Evolutionary conservation across 2,113 vertebrate species (phyloP), one percentile per base, ranked within the genome.

Genomic region (Tricholaema leucomelas): DNA sequence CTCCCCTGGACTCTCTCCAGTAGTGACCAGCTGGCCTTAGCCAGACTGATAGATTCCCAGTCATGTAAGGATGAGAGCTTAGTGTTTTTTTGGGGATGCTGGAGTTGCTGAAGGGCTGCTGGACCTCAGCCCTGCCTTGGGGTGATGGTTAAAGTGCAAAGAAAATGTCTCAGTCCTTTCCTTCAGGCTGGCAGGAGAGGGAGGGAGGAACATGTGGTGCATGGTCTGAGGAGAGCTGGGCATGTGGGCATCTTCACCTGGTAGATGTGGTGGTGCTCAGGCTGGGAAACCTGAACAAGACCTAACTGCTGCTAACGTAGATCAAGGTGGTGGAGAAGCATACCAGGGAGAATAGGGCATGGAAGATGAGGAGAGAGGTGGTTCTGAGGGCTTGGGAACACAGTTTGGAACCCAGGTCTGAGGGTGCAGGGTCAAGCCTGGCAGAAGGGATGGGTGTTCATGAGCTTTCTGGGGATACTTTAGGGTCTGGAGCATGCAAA

Each of bases 181-280:
- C 40, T 40, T 40, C 13, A 15, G 40, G 40, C 40, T 44, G 42
- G 42, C 42, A 44, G 42, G 42, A 44, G 42, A 44, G 42, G 42
- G 42, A 44, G 16, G 42, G 42, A 44, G 42, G 15, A 44, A 18
- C 15, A 55, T 56, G 46, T n/a, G 74, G 24, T 59, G 55, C 36
- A 5, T 66, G 35, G 12, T 8, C 31, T 19, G 56, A 19, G 56
- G 56, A 58, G 30, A n/a, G 56, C 31, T 58, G 56, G 16, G 56
- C 15, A 30, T 15, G 15, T 30, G 54, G 23, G 48, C 48, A 50
- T 50, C 48, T 50, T 24, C 48, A 1, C 12, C 2, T 16, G 10
- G 2, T 4, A 21, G 1, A 1, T 0, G 6, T 6, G 11, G 12
- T 7, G 40, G 27, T 35, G 16, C 13, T 63, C n/a, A 10, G 33